These are phyloP conservation scores for Stictonetta naevosa DNA, from an alignment of 2,113 vertebrate genomes.

Conservation along the genomic window DNA sequence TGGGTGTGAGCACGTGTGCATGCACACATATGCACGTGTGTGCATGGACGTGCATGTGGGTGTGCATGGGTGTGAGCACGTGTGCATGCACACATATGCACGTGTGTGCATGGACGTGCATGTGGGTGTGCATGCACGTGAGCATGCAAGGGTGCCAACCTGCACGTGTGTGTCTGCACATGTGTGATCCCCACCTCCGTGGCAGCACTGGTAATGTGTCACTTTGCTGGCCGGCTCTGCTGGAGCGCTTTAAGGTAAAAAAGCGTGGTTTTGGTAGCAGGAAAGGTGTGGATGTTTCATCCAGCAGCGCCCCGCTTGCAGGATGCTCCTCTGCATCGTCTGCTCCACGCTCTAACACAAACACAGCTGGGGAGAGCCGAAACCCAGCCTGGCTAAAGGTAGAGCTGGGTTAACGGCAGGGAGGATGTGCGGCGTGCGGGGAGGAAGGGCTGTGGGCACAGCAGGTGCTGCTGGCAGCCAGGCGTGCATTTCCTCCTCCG, in stretches of 20 bases:
- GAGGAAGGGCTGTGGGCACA: neutral
- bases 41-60: too few species aligned
- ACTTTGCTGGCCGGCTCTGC: neutral
- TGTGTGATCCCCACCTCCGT: accelerated
- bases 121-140: too few species aligned
- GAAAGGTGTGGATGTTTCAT: neutral
- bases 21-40: neutral
- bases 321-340: neutral
- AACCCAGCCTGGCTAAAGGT: neutral
- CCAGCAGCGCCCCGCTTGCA: too few species aligned
- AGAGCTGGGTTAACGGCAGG: neutral
- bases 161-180: too few species aligned
- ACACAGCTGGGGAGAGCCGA: neutral
- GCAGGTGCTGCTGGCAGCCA: neutral
- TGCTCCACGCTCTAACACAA: accelerated
- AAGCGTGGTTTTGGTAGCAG: neutral
- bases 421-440: neutral
- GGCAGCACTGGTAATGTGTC: neutral
- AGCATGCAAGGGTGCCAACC: too few species aligned
- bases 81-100: too few species aligned
- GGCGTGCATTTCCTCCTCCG: neutral
- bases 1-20: too few species aligned
- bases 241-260: neutral
- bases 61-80: too few species aligned
- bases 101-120: too few species aligned